Evolutionary conservation across 2,113 vertebrate genomes (phyloP).

Genomic region (Sorex araneus): DNA sequence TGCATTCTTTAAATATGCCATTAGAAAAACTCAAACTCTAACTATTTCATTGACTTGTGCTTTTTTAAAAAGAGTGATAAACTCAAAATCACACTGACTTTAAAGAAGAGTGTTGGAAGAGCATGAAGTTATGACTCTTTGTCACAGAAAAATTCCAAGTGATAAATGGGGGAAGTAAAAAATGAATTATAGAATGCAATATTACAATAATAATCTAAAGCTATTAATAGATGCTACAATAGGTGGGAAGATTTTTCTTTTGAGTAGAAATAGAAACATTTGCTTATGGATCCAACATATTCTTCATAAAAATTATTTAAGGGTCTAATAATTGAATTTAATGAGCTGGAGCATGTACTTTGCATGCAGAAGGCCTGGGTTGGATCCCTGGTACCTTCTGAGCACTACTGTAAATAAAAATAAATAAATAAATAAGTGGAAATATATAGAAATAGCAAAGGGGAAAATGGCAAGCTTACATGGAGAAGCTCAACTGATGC

Average conservation of each 20-base stretch:
- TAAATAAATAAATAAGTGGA: background rate
- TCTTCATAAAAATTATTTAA: too few relatives aligned
- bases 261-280: background rate
- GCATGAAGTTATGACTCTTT: background rate
- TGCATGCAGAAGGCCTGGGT: too few relatives aligned
- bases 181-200: background rate
- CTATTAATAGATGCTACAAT: background rate
- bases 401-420: too few relatives aligned
- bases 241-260: background rate
- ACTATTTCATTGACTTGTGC: background rate
- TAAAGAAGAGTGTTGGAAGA: background rate
- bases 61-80: background rate
- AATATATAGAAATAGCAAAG: constrained; percentile 35
- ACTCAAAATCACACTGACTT: background rate
- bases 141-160: background rate
- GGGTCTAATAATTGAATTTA: too few relatives aligned
- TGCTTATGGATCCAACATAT: too few relatives aligned
- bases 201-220: background rate
- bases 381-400: too few relatives aligned
- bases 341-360: too few relatives aligned
- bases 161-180: constrained; percentile 37
- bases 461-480: background rate
- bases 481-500: background rate
- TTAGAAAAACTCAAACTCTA: background rate
- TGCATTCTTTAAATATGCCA: background rate